Conservation (phyloP, 2,797 vertebrate species). For the Phyllotis vaccarum region DNA sequence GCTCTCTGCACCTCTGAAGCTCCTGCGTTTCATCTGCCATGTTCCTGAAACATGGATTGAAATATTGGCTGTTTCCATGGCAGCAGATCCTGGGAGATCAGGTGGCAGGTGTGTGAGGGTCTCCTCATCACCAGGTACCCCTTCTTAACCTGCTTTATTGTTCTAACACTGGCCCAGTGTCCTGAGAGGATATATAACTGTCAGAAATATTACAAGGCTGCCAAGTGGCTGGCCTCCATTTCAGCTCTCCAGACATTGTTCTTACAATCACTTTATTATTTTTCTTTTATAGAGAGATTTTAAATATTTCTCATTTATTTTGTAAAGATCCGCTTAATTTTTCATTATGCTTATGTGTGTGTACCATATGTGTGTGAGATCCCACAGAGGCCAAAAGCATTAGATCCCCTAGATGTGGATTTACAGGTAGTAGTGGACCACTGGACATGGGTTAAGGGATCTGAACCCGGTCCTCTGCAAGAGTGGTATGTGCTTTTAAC, state of each 20-base stretch:
- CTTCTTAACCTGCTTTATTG: background rate
- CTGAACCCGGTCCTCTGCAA: background rate
- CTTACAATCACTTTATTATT: background rate
- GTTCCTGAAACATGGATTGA: background rate
- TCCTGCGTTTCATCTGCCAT: fast-evolving
- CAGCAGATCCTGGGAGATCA: background rate
- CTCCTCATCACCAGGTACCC: background rate
- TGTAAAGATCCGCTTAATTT: background rate
- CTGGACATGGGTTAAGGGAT: background rate
- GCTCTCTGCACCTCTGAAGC: fast-evolving
- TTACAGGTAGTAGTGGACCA: background rate
- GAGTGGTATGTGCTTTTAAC: background rate
- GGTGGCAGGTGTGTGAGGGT: background rate
- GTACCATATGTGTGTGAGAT: background rate
- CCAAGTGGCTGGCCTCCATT: fast-evolving
- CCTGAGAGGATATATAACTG: fast-evolving
- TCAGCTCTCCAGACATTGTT: background rate
- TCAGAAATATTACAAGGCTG: background rate
- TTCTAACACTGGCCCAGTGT: background rate
- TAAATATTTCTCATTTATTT: background rate
- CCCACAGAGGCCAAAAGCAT: background rate
- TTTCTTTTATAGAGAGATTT: background rate
- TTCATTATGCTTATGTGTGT: background rate
- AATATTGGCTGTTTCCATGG: background rate
- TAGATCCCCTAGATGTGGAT: background rate